Evolutionary conservation across 2,888 invertebrate species (phyloP).

Genomic region (Anthoptus insignis): DNA sequence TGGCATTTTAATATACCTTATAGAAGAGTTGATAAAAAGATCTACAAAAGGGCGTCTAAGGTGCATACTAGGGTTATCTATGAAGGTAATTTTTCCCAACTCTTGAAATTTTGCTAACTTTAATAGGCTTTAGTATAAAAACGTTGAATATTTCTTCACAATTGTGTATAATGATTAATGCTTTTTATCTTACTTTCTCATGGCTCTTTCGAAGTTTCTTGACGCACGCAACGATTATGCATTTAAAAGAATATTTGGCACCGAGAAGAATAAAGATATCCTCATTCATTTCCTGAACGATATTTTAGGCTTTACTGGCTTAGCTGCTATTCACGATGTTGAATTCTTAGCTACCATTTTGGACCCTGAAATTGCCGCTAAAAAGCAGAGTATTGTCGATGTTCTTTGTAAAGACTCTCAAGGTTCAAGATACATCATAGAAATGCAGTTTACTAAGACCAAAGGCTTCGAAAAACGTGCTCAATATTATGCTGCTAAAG

Average conservation of each 20-base stretch:
- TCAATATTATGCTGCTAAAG: too few species aligned
- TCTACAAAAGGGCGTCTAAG: too few species aligned
- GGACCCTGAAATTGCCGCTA: conserved; percentile 44
- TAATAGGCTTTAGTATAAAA: too few species aligned
- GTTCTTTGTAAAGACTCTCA: too few species aligned
- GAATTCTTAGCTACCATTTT: conserved; percentile 48
- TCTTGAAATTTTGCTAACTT: too few species aligned
- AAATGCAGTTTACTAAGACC: conserved; percentile 52
- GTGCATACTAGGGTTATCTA: too few species aligned
- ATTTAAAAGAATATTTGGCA: conserved; percentile 28
- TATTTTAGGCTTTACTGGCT: conserved; percentile 30
- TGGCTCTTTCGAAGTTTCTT: conserved; percentile 30
- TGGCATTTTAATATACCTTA: too few species aligned
- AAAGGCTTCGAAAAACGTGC: conserved; percentile 44
- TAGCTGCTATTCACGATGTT: conserved; percentile 47
- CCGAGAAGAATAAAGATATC: conserved; percentile 33
- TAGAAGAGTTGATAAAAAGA: too few species aligned
- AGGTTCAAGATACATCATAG: conserved; percentile 40
- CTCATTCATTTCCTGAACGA: too few species aligned
- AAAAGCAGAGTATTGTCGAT: too few species aligned
- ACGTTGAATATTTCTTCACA: too few species aligned
- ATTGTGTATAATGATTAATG: conserved; percentile 15
- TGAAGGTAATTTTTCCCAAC: too few species aligned
- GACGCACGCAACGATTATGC: conserved; percentile 19
- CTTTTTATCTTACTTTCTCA: conserved; percentile 15